A percentile compares a stretch with the other conserved stretches of the same genome.
These are phyloP conservation scores for Sclerodermus sp. DNA, from an alignment of 2,888 invertebrate species.

Conservation along the genomic window DNA sequence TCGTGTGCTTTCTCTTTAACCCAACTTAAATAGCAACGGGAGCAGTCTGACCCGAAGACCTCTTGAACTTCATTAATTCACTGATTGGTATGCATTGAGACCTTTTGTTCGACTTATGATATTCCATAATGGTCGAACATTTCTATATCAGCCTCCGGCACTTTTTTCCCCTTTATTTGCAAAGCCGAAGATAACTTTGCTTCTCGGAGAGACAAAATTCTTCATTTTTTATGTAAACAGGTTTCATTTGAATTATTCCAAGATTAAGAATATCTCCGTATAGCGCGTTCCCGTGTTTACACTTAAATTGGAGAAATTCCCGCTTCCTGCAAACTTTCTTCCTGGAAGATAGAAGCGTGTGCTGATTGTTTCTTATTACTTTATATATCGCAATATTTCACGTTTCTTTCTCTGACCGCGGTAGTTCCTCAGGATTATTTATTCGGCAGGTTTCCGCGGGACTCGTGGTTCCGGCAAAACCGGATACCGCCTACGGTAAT, in stretches of 20 bases:
- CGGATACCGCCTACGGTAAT: conserved; percentile 49
- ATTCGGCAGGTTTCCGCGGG: conserved; percentile 50
- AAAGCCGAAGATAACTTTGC: too few relatives aligned
- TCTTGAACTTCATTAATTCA: conserved; percentile 13
- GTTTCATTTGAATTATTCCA: too few relatives aligned
- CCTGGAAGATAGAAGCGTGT: not conserved
- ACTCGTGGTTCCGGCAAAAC: conserved; percentile 42
- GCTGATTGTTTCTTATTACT: conserved; percentile 24
- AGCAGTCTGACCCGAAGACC: conserved; percentile 15
- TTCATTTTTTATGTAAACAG: too few relatives aligned
- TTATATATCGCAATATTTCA: conserved; percentile 31
- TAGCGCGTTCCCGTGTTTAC: too few relatives aligned
- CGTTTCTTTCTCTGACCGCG: conserved; percentile 36
- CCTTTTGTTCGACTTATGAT: too few relatives aligned
- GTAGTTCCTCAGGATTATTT: conserved; percentile 48
- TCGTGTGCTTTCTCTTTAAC: conserved; percentile 25
- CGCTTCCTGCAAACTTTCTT: too few relatives aligned
- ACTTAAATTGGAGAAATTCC: too few relatives aligned
- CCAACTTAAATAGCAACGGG: conserved; percentile 18
- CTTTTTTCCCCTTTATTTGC: not conserved
- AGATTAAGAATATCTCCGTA: too few relatives aligned
- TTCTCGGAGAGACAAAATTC: too few relatives aligned
- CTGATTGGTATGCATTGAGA: conserved; percentile 3
- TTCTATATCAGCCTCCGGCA: not conserved
- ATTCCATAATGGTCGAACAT: not conserved